Conservation (phyloP, 2,888 invertebrate genomes). For the Deroplatys truncata region DNA sequence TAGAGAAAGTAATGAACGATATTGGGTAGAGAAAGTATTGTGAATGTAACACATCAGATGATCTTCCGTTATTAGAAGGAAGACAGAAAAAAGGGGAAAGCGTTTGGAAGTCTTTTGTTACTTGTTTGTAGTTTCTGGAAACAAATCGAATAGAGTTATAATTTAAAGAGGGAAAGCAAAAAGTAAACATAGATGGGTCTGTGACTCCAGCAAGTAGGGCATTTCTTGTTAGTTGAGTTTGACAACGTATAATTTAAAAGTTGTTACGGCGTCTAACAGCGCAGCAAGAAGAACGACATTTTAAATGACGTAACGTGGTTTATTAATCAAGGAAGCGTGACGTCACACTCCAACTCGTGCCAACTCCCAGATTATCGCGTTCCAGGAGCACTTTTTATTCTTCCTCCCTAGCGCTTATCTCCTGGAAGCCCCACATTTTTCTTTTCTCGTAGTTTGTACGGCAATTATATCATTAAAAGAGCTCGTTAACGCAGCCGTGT, state of each 20-base stretch:
- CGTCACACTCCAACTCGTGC: not conserved
- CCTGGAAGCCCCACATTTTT: not conserved
- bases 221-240: not conserved
- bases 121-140: too few relatives aligned
- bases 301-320: not conserved
- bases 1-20: too few relatives aligned
- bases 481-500: not conserved
- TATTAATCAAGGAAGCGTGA: not conserved
- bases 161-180: too few relatives aligned
- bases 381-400: not conserved
- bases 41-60: too few relatives aligned
- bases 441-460: not conserved
- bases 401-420: not conserved
- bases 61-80: too few relatives aligned
- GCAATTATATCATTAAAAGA: not conserved
- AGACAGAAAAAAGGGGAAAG: too few relatives aligned
- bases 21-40: too few relatives aligned
- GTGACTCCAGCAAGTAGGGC: not conserved
- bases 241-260: not conserved
- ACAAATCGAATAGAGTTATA: too few relatives aligned
- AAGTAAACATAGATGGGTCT: too few relatives aligned
- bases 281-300: not conserved
- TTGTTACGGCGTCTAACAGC: not conserved
- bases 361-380: not conserved
- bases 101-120: too few relatives aligned